phyloP scores from a whole-genome alignment of 1,140 invertebrate genomes.

The Magallana ariakensis region DNA sequence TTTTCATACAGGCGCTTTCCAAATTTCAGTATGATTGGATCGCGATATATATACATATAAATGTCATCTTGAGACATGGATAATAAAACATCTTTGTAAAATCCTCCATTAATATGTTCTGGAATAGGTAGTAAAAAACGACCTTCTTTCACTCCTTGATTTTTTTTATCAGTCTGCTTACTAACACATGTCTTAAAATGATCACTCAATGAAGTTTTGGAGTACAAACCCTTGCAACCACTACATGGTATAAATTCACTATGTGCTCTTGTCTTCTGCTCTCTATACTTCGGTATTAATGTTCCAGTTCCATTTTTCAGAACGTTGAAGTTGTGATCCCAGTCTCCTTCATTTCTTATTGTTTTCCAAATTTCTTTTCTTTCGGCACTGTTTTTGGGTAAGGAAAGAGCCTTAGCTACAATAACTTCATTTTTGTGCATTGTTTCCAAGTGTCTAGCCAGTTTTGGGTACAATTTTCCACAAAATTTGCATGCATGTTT shows the following conservation, averaged over 20 bases:
- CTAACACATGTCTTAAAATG: background rate
- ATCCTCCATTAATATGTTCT: background rate
- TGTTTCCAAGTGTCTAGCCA: conserved; percentile 13
- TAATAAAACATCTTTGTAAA: background rate
- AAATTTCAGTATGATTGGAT: conserved; percentile 2
- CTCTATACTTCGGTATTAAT: conserved; percentile 36
- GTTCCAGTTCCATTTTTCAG: conserved; percentile 2
- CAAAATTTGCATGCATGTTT: conserved; percentile 25
- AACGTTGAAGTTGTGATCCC: conserved; percentile 32
- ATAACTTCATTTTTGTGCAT: conserved; percentile 2
- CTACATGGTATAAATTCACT: conserved; percentile 26
- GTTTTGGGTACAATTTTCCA: conserved; percentile 18
- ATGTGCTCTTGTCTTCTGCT: background rate
- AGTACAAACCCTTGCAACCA: background rate
- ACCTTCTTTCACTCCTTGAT: background rate
- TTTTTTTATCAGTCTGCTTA: background rate
- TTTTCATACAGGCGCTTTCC: background rate
- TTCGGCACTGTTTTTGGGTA: background rate
- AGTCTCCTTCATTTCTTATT: conserved; percentile 31
- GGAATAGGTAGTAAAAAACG: background rate
- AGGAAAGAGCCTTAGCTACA: background rate
- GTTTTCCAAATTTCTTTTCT: conserved; percentile 23
- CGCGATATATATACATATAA: background rate
- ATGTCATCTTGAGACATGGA: background rate
- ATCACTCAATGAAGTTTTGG: background rate